Evolutionary conservation across 2,888 invertebrate genomes (phyloP), one percentile per base, ranked within the genome.

Genomic region (Lydus trimaculatus): DNA sequence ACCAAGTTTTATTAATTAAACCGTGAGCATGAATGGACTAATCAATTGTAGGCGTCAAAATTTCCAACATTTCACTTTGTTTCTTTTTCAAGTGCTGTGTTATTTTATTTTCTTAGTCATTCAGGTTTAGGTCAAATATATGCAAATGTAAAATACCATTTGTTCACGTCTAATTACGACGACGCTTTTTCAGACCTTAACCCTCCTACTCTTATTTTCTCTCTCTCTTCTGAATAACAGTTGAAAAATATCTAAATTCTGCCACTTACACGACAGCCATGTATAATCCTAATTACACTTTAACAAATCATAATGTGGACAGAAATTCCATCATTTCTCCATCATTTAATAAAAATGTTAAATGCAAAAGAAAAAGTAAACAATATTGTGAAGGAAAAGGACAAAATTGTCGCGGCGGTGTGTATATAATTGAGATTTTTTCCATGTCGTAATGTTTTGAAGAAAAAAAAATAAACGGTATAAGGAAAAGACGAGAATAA

Each of bases 231-330:
- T 9, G 17, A 13, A 4, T 52, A 39, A 39, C 9, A 52, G 23
- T 56, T 56, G 25, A 56, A 56, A 56, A 56, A 56, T 56, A 20
- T 25, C 56, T 1, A 23, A 56, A 25, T 56, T 56, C 56, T 13
- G 56, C 56, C 56, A 56, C n/a, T 56, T 56, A 28, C 25, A 56
- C 56, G 56, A 56, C 56, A 56, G 28, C 25, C 1, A 56, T n/a
- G 15, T n/a, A 28, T 56, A 28, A 28, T 28, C 15, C 56, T 56
- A 56, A 56, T 56, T 56, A 28, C 25, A 56, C 28, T 56, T 56
- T 48, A 48, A 25, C 5, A 25, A 15, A 56, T 56, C 13, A 25
- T 56, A 56, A 56, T 13, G 25, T 13, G 23, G 6, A 13, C 56
- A 3, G 3, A 25, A 15, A 25, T 25, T 25, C 15, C 13, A 23